Evolutionary conservation across 2,113 vertebrate genomes (phyloP), one percentile per base, ranked within the genome.

Genomic region (Sinocyclocheilus maitianheensis): DNA sequence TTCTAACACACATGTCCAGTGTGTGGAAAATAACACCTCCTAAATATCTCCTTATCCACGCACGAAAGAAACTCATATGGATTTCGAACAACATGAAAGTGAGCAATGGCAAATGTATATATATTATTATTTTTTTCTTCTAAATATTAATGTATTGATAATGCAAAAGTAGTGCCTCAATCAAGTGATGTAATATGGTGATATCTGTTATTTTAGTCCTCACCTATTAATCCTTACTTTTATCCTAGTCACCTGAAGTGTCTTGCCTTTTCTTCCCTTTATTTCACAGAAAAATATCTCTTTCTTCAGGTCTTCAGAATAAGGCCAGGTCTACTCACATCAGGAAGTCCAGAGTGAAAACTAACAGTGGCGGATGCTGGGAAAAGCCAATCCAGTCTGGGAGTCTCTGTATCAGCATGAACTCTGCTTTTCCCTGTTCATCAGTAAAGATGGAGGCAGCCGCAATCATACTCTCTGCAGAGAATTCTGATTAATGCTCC

Each of bases 401-500:
- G n/a, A 24, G n/a, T 6, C 6, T 26, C 43, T 16, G 58, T 46
- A n/a, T 4, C 78, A 81, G 78, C 78, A 0, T 81, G 77, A 63
- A 63, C 40, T 81, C 58, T 26, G 8, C 7, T 30, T 65, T 60
- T 65, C 34, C 72, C 62, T 10, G 16, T 51, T 43, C 40, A 55
- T 78, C 40, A 18, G 63, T 40, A 40, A 67, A 26, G 53, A 65
- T 48, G 24, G 34, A 87, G 48, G 1, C 81, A 78, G 1, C 71
- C 14, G 11, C 43, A 58, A 30, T 43, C 7, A 0, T n/a, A 18
- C 22, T 71, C 60, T 60, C 77, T 20, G 43, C 26, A 9, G 55
- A 84, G 62, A 81, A 60, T 46, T 43, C 83, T 85, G 37, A 80
- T 58, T 58, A 85, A 75, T 0, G 4, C 85, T 53, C 34, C 7